Conservation (phyloP, 2,888 invertebrate genomes). For the Unio delphinus region DNA sequence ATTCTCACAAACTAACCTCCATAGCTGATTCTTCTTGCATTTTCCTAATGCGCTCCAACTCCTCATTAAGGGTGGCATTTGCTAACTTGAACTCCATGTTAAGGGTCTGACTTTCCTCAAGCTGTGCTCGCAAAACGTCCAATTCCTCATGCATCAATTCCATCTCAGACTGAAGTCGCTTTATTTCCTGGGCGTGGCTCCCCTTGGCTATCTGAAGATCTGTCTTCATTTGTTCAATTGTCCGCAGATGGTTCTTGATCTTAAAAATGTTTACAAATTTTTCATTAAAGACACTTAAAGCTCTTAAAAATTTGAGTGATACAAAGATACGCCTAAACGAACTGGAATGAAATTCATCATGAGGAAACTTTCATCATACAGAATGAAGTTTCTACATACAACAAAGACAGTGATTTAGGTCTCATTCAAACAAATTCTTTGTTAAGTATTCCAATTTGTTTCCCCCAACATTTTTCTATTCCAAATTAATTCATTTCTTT, state of each 20-base stretch:
- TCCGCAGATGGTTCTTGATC: constrained; percentile 64
- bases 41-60: constrained; percentile 53
- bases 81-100: constrained; percentile 48
- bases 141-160: constrained; percentile 54
- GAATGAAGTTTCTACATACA: too few relatives aligned
- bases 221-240: constrained; percentile 63
- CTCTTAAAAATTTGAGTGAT: background rate
- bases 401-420: too few relatives aligned
- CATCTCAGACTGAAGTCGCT: constrained; percentile 59
- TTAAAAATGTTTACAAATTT: constrained; percentile 19
- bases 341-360: background rate
- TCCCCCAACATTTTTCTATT: too few relatives aligned
- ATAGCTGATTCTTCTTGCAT: constrained; percentile 55
- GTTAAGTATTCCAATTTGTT: too few relatives aligned
- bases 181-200: constrained; percentile 58
- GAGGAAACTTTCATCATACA: background rate
- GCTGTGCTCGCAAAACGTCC: constrained; percentile 45
- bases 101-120: constrained; percentile 52
- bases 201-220: constrained; percentile 58
- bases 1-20: constrained; percentile 38
- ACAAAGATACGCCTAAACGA: background rate
- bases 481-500: too few relatives aligned
- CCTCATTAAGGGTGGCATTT: constrained; percentile 52
- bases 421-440: too few relatives aligned
- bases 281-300: background rate